phyloP scores from a whole-genome alignment of 1,140 invertebrate genomes.

The Cydia pomonella region DNA sequence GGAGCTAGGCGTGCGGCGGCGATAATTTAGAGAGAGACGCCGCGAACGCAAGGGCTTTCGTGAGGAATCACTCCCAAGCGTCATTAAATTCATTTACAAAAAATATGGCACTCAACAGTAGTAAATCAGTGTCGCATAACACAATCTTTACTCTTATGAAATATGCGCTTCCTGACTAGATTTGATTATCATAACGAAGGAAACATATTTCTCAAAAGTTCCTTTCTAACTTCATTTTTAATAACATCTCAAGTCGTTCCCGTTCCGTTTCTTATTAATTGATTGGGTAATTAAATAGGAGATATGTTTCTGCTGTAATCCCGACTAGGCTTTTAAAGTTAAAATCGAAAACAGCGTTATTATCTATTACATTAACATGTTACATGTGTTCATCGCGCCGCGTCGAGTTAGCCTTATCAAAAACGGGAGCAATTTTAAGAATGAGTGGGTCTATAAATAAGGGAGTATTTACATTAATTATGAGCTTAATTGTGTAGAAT shows the following conservation, averaged over 20 bases:
- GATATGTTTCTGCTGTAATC: constrained; percentile 22
- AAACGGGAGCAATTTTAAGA: constrained; percentile 74
- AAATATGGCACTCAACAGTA: constrained; percentile 57
- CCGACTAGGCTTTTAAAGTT: constrained; percentile 38
- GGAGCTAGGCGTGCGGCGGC: constrained; percentile 55
- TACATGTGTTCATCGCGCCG: constrained; percentile 72
- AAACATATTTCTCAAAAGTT: constrained; percentile 65
- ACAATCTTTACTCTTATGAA: constrained; percentile 55
- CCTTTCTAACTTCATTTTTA: constrained; percentile 48
- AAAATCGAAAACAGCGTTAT: constrained; percentile 44
- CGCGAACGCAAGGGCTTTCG: constrained; percentile 38
- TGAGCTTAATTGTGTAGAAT: constrained; percentile 79
- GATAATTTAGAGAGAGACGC: constrained; percentile 48
- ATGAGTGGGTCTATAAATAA: constrained; percentile 76
- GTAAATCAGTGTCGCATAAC: constrained; percentile 61
- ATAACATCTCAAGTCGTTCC: constrained; percentile 13
- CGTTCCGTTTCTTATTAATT: constrained; percentile 25
- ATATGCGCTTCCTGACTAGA: constrained; percentile 61
- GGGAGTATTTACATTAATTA: constrained; percentile 77
- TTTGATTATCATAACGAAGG: constrained; percentile 60
- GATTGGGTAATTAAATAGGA: constrained; percentile 23
- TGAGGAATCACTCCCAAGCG: constrained; percentile 49
- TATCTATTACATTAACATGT: constrained; percentile 64
- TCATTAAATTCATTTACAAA: constrained; percentile 57
- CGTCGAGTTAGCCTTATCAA: constrained; percentile 63